These are phyloP conservation scores for Petaurus breviceps DNA, from an alignment of 2,113 vertebrate species.

Conservation along the genomic window DNA sequence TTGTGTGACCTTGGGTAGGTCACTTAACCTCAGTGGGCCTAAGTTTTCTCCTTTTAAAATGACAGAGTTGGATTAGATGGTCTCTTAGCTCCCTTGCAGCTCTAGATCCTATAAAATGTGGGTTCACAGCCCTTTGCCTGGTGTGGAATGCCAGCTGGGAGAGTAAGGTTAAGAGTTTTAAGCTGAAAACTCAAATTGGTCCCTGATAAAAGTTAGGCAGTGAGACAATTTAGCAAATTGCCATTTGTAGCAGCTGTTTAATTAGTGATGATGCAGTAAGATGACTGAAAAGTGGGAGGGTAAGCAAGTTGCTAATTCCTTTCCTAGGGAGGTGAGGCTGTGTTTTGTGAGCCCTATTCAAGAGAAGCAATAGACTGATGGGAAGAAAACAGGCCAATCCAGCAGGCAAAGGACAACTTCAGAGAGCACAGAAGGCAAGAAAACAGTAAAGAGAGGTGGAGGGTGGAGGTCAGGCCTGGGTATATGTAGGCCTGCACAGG, in stretches of 20 bases:
- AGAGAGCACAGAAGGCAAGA: too few species aligned
- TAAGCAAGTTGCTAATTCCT: background rate
- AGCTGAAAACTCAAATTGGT: conserved; percentile 53
- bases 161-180: conserved; percentile 22
- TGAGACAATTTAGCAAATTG: conserved; percentile 76
- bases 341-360: background rate
- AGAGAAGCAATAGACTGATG: background rate
- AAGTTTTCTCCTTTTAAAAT: background rate
- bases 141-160: background rate
- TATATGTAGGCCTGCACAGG: background rate
- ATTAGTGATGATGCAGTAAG: conserved; percentile 65
- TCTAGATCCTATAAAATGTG: background rate
- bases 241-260: conserved; percentile 73
- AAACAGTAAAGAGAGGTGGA: background rate
- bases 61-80: background rate
- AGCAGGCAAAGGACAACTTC: background rate
- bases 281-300: conserved; percentile 38
- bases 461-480: background rate
- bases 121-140: background rate
- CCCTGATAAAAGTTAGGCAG: conserved; percentile 66
- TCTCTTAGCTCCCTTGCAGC: background rate
- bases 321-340: background rate
- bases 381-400: too few species aligned
- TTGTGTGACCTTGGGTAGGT: background rate
- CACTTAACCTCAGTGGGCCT: background rate